Percentiles rank a stretch among this genome's conserved stretches.
These are phyloP conservation scores for Eudyptes chrysolophus DNA, from an alignment of 2,113 vertebrate genomes.

Conservation along the genomic window DNA sequence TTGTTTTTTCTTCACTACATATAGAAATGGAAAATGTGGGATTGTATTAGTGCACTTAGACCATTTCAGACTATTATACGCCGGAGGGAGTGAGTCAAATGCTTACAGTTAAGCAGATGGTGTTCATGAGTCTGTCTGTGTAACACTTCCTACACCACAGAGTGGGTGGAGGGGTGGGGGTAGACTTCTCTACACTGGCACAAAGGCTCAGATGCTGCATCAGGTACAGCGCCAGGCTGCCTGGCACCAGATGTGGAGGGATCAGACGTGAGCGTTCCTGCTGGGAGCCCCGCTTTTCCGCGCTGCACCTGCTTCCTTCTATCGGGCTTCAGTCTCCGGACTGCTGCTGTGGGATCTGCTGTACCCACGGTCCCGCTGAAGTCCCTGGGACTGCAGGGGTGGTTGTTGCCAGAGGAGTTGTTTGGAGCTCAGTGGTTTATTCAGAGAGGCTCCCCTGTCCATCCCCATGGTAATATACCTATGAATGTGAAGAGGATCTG, in stretches of 20 bases:
- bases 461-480: background rate
- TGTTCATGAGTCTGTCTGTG: slow-evolving; percentile 27
- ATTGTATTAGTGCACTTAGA: background rate
- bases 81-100: background rate
- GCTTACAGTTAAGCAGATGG: slow-evolving; percentile 32
- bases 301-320: background rate
- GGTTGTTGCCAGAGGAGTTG: background rate
- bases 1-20: background rate
- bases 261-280: background rate
- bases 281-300: background rate
- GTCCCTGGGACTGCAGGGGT: background rate
- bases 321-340: accelerated
- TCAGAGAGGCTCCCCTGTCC: background rate
- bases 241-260: background rate
- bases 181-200: background rate
- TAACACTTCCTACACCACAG: background rate
- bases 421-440: background rate
- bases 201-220: background rate
- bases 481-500: background rate
- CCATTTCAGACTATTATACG: background rate
- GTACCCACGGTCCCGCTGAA: background rate
- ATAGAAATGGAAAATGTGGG: background rate
- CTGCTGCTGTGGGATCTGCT: background rate
- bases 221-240: background rate
- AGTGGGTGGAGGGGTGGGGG: background rate